These are phyloP conservation scores for Chrysomela aeneicollis DNA, from an alignment of 2,888 invertebrate species.

Conservation along the genomic window DNA sequence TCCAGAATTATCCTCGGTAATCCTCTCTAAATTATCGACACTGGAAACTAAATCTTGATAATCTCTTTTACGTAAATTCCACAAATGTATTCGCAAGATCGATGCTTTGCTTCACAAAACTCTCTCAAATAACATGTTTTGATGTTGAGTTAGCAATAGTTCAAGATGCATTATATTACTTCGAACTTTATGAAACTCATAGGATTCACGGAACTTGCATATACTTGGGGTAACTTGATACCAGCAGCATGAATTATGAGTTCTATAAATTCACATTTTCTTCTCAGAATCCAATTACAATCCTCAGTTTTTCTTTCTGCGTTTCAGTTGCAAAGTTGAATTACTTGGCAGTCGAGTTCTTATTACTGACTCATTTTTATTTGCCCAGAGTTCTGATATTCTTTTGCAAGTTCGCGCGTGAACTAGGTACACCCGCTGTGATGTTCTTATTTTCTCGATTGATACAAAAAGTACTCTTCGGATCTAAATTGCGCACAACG, in stretches of 20 bases:
- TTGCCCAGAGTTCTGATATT: not conserved
- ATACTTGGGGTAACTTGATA: not conserved
- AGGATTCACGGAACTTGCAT: not conserved
- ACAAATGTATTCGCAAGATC: too few relatives aligned
- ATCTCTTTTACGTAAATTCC: too few relatives aligned
- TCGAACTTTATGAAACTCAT: not conserved
- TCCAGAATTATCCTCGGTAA: too few relatives aligned
- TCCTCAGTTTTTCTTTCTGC: not conserved
- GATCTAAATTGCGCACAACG: not conserved
- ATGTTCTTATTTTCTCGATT: not conserved
- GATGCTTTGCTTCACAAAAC: too few relatives aligned
- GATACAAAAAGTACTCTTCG: not conserved
- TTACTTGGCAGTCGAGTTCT: conserved; percentile 16
- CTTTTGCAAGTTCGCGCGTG: not conserved
- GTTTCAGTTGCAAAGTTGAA: conserved; percentile 17
- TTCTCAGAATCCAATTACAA: conserved; percentile 4
- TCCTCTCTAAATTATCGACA: too few relatives aligned
- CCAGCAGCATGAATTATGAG: not conserved
- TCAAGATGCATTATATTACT: not conserved
- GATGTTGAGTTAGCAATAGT: not conserved
- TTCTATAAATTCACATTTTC: not conserved
- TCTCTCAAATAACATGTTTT: too few relatives aligned
- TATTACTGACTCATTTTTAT: conserved; percentile 21
- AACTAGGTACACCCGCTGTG: not conserved
- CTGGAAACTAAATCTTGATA: too few relatives aligned